Evolutionary conservation across 2,797 vertebrate species (phyloP), one percentile per base, ranked within the genome.

Genomic region (Astyanax mexicanus): DNA sequence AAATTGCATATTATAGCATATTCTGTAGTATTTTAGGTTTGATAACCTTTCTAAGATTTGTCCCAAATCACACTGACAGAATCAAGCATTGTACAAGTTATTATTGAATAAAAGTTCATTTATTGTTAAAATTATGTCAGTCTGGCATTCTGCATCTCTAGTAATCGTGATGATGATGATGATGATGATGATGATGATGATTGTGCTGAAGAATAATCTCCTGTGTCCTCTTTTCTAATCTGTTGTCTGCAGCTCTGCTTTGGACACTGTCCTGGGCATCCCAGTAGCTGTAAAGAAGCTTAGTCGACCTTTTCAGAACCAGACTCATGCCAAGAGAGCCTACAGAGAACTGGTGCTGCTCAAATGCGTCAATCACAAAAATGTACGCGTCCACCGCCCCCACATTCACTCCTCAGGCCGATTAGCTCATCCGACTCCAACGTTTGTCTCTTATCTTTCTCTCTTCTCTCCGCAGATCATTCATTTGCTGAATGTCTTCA

Each of bases 361-460:
- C 67, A 99, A 99, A 91, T 99, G 97, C 87, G 97, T 99, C 91
- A 97, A 98, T 90, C 97, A 99, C 93, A 99, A 99, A 93, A 99
- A 99, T 82, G 97, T 99, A 91, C 92, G 96, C 44, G 23, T 52
- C 15, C 55, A 13, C 66, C 66, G 29, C 35, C 51, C 11, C 61
- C 37, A 66, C 66, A 42, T 55, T 38, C 60, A 4, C 40, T 66
- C 54, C 25, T 44, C 66, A 19, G 0, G 23, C 21, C 66, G n/a
- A 29, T 69, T 55, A 64, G 21, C 45, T 69, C 25, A 13, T 38
- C 40, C 35, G 12, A 6, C 0, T 54, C 21, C 27, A 17, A 13
- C 11, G 21, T 42, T 45, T 68, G 0, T 23, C 17, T 23, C 11
- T 35, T 49, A 74, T 58, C 0, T 13, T 6, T 62, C 19, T 37